These are phyloP conservation scores for Bubo blakistoni DNA, from an alignment of 2,113 vertebrate species.

Conservation along the genomic window DNA sequence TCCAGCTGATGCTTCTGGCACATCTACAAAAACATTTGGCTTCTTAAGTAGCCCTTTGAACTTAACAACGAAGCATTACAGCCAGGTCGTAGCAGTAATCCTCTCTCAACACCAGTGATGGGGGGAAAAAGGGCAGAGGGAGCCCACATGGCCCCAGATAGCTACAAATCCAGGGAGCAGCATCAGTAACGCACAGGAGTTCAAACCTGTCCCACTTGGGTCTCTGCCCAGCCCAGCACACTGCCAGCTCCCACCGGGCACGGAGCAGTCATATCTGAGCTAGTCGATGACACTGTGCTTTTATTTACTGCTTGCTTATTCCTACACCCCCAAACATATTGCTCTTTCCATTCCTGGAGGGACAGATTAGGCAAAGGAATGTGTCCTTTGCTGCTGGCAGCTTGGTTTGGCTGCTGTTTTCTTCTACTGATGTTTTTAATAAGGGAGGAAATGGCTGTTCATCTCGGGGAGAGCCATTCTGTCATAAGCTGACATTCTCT, in stretches of 20 bases:
- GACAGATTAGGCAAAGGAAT: slow-evolving; percentile 52
- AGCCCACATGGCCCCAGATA: rapidly evolving
- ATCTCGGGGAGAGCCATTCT: slow-evolving; percentile 23
- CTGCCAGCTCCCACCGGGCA: slow-evolving; percentile 4
- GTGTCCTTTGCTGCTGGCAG: slow-evolving; percentile 41
- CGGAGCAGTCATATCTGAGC: neutral
- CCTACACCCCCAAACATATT: slow-evolving; percentile 2
- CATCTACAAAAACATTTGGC: neutral
- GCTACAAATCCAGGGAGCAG: neutral
- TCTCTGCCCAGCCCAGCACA: slow-evolving; percentile 6
- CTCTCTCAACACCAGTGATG: neutral
- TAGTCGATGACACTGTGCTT: neutral
- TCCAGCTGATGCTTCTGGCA: neutral
- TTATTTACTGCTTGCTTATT: slow-evolving; percentile 49
- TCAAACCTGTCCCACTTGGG: slow-evolving; percentile 37
- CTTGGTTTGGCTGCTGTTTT: slow-evolving; percentile 26
- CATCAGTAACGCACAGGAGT: neutral
- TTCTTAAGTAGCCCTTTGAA: neutral
- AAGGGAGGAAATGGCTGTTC: slow-evolving; percentile 43
- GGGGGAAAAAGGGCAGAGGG: neutral
- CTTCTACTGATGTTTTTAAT: slow-evolving; percentile 59
- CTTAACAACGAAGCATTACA: neutral
- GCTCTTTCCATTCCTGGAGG: slow-evolving; percentile 25
- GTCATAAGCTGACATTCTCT: slow-evolving; percentile 39
- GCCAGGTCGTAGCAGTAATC: neutral